Percentiles rank a stretch among this genome's conserved stretches.
These are phyloP conservation scores for Ataeniobius toweri DNA, from an alignment of 2,797 vertebrate genomes.

Conservation along the genomic window DNA sequence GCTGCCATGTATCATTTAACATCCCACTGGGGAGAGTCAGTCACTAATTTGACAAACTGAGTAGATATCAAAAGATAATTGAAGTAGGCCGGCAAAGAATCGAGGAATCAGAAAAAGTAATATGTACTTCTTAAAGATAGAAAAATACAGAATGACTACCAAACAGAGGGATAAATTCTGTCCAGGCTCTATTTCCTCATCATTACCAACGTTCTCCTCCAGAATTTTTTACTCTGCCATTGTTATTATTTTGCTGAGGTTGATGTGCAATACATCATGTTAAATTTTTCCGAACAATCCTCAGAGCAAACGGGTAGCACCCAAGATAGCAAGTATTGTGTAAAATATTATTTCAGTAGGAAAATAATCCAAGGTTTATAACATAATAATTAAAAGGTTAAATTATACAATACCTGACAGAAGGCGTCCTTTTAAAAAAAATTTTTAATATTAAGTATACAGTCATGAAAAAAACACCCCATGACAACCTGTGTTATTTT, in stretches of 20 bases:
- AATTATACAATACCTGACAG: background rate
- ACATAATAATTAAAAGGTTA: background rate
- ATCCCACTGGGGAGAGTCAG: constrained; percentile 33
- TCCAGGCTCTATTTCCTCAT: constrained; percentile 11
- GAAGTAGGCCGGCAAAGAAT: constrained; percentile 39
- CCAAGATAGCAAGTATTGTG: background rate
- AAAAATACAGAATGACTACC: constrained; percentile 28
- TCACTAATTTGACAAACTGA: constrained; percentile 33
- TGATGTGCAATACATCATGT: background rate
- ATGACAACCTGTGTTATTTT: too few species aligned
- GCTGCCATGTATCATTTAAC: constrained; percentile 22
- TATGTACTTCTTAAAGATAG: constrained; percentile 19
- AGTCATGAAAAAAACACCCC: background rate
- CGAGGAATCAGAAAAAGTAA: constrained; percentile 21
- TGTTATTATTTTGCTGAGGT: background rate
- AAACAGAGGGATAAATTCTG: constrained; percentile 6
- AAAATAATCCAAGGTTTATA: background rate
- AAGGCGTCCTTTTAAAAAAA: background rate
- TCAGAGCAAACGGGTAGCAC: background rate
- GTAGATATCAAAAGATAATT: constrained; percentile 50
- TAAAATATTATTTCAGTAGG: background rate
- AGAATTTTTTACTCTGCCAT: background rate
- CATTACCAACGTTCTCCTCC: background rate
- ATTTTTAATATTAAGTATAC: background rate
- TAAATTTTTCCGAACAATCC: constrained; percentile 21